Conservation (phyloP, 2,888 invertebrate species). For the Zygothrica quintamaculata region DNA sequence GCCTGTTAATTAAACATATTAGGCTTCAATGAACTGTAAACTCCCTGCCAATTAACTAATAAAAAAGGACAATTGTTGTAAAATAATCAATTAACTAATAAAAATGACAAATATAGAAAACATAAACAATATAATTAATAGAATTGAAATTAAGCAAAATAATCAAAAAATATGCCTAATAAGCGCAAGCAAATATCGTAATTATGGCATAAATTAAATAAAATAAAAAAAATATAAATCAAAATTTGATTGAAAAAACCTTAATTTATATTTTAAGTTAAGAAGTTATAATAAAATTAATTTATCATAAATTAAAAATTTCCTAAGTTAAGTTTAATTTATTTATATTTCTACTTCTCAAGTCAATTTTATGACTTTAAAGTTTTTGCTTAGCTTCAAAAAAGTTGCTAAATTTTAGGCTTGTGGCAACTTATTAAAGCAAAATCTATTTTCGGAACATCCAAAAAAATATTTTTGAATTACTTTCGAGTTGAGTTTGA, state of each 20-base stretch:
- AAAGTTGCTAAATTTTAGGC: too few species aligned
- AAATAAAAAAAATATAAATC: too few species aligned
- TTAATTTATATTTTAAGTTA: too few species aligned
- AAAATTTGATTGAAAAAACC: too few species aligned
- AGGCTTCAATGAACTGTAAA: slow-evolving; percentile 68
- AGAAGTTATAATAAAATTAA: too few species aligned
- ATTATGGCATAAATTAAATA: slow-evolving; percentile 38
- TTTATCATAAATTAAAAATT: too few species aligned
- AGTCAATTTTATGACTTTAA: too few species aligned
- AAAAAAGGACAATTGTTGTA: slow-evolving; percentile 34
- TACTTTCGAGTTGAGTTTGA: neutral
- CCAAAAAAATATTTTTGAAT: too few species aligned
- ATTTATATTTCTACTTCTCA: too few species aligned
- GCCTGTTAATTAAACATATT: slow-evolving; percentile 66
- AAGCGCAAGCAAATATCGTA: slow-evolving; percentile 31
- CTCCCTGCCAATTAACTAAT: slow-evolving; percentile 59
- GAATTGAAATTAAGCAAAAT: slow-evolving; percentile 6
- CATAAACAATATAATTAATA: slow-evolving; percentile 2
- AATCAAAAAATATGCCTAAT: slow-evolving; percentile 21
- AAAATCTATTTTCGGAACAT: too few species aligned
- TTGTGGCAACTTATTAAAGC: too few species aligned
- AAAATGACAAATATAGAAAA: slow-evolving; percentile 32
- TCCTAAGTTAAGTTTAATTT: too few species aligned
- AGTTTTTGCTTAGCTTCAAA: neutral
- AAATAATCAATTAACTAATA: slow-evolving; percentile 64